Evolutionary conservation across 2,797 vertebrate species (phyloP), one percentile per base, ranked within the genome.

Genomic region (Lithobates pipiens): DNA sequence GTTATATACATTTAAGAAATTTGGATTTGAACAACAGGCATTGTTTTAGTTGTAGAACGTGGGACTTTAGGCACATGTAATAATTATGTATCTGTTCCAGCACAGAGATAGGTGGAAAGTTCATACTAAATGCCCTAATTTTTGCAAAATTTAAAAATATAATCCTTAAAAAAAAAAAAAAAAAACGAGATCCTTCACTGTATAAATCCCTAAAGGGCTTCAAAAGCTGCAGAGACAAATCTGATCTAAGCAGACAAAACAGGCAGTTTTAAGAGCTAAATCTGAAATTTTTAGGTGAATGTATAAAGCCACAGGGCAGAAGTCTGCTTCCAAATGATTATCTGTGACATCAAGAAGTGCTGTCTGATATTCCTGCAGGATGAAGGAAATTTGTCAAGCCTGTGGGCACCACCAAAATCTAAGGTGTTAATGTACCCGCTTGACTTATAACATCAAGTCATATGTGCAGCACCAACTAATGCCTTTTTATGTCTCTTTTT

Each of bases 371-470:
- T 88, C 89, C 92, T 91, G 91, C 89, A 1, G 89, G 87, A 89
- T 88, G 89, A 87, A 82, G 86, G 91, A 91, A 91, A 88, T 89
- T 77, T 91, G 88, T 90, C 89, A 90, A 89, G 90, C 90, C 91
- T 90, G 89, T 16, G 0, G 87, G 79, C 0, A 0, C 84, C 91
- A 88, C 89, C 89, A 82, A 92, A 91, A 91, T 91, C 89, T 72
- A 89, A 92, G 90, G 92, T 93, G 92, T 92, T 93, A 93, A 93
- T 92, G 90, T 91, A 92, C 91, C 88, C 85, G 83, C 86, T 88
- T 91, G 90, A 90, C 90, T 93, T 89, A 88, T 89, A 89, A 92
- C 90, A 91, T 90, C 90, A 85, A 81, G 44, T 79, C 61, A 75
- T 85, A 79, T 74, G 77, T 82, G 70, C 50, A 82, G 67, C 67